Evolutionary conservation across 2,888 invertebrate species (phyloP).

Genomic region (Trichogramma evanescens): DNA sequence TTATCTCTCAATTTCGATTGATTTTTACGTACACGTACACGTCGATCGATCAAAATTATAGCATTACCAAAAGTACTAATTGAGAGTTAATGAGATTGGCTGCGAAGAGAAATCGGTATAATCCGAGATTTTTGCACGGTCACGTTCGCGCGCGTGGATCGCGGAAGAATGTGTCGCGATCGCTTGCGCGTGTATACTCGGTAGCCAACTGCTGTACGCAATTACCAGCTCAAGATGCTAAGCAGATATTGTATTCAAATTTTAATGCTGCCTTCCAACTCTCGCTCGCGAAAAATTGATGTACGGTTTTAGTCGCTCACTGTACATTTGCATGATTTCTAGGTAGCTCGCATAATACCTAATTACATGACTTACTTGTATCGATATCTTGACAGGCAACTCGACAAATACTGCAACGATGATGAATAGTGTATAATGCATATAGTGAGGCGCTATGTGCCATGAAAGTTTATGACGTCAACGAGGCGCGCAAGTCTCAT

Average conservation of each 20-base stretch:
- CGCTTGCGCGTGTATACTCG: neutral
- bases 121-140: neutral
- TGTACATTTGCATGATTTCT: conserved; percentile 1
- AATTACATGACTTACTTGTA: no score
- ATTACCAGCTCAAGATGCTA: neutral
- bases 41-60: no score
- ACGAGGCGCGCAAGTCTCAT: no score
- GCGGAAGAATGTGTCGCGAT: neutral
- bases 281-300: conserved; percentile 4
- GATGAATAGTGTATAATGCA: no score
- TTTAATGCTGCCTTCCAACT: conserved; percentile 3
- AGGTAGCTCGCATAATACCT: no score
- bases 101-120: neutral
- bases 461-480: no score
- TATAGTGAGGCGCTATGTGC: no score
- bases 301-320: neutral
- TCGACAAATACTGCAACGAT: no score
- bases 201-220: neutral
- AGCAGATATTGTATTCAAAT: conserved; percentile 19
- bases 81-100: neutral
- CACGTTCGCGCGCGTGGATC: conserved; percentile 1
- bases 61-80: conserved; percentile 3
- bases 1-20: conserved; percentile 15
- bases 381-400: no score
- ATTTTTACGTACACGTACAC: neutral